Base-by-base conservation (phyloP, 2,113 vertebrate species). In the Perccottus glenii region DNA sequence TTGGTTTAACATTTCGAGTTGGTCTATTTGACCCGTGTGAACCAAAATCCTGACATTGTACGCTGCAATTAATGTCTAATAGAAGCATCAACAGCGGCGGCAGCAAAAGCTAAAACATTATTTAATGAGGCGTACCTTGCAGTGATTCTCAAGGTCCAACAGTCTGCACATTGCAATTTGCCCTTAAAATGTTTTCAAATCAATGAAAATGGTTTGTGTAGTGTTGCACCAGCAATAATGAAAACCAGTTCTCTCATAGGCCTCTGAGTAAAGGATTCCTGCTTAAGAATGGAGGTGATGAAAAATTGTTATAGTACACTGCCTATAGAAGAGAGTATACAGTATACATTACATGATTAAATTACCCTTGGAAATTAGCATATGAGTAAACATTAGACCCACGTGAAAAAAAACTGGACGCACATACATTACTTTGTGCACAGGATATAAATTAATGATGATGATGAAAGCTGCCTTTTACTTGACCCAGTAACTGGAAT, bases 401-500 rank as follows among this genome's bases (percentile, higher is more conserved):
- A 27, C 19, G 19, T 27, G 19, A 27, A 27, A 27, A 27, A 12
- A 62, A 55, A 50, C 12, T 57, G 6, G 11, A 69, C 32, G 62
- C 11, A 27, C 52, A n/a, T 56, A 5, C 48, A 43, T 61, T 63
- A 3, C 14, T 77, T 63, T 40, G 11, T 45, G 53, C 14, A 46
- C 4, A 11, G 6, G 1, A 43, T 43, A 44, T 49, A 55, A 52
- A 64, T 48, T 73, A 67, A 82, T 61, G 44, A 50, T 52, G 40
- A 46, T 57, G 55, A 78, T 81, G 43, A 63, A 70, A 19, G 59
- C 8, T 50, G 36, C 51, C 36, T 49, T 65, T 56, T 59, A 40
- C 72, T 80, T 77, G 65, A 72, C 0, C 57, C 44, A 56, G 35
- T 47, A 46, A 76, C 36, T 43, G 53, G n/a, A 83, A 80, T 51